Evolutionary conservation across 2,113 vertebrate species (phyloP), one percentile per base, ranked within the genome.

Genomic region (Chauna torquata): DNA sequence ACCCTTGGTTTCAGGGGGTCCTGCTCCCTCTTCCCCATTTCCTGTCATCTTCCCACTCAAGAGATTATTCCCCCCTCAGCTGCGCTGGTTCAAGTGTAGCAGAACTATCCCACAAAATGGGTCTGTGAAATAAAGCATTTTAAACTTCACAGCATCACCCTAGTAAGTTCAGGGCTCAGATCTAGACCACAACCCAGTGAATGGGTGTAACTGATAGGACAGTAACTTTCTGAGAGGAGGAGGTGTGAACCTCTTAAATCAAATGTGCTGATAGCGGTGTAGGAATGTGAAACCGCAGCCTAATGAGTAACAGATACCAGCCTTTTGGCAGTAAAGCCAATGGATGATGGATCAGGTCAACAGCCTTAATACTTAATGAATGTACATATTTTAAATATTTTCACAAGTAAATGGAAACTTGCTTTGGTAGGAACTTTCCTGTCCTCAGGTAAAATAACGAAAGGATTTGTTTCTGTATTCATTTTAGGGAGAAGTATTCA

Each of bases 1-100:
- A 82, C 49, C 40, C 62, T 85, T 34, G 5, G 15, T 94, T 94
- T 89, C 86, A 87, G 70, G 84, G 89, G 74, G 52, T 87, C 52
- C 23, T 25, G 6, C 27, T 89, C 81, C 50, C n/a, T 86, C 64
- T 84, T 94, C 44, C 72, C 42, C 7, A 2, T 88, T 72, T 74
- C 14, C 65, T 97, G 96, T 97, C 27, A 92, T 96, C 94, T 94
- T 96, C 96, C 95, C 91, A 80, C 89, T 76, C 3, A 1, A 57
- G 70, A 52, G 42, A 88, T 91, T 38, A 40, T 58, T 88, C 7
- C 16, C n/a, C 16, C 11, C 6, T 5, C 36, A 24, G 75, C 86
- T 90, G 86, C 55, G 40, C 6, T 54, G 49, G 66, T 71, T 91
- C 52, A 68, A 79, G 61, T 24, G 28, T 74, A 74, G 54, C 72